Conservation (phyloP, 2,888 invertebrate species). For the Pseudococcus viburni region DNA sequence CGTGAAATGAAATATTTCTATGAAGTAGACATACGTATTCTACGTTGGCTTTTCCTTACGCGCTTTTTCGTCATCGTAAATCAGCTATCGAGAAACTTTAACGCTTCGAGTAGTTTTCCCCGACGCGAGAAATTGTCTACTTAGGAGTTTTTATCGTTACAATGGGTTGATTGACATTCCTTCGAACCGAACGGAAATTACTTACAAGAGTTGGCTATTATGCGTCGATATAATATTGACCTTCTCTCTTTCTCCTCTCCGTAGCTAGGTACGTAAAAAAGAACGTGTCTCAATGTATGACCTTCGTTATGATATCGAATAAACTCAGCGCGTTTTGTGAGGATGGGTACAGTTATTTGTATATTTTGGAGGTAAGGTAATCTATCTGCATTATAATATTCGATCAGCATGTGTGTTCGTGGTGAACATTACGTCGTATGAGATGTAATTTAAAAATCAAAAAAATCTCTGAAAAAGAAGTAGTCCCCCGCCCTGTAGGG, state of each 20-base stretch:
- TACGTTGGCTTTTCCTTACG: background rate
- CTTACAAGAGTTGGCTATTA: constrained; percentile 29
- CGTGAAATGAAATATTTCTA: constrained; percentile 20
- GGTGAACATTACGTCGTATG: background rate
- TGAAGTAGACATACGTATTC: background rate
- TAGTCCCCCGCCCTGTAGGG: too few relatives aligned
- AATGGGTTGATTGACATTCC: constrained; percentile 28
- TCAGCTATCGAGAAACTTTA: constrained; percentile 31
- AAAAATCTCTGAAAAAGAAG: too few relatives aligned
- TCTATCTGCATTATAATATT: background rate
- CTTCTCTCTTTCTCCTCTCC: background rate
- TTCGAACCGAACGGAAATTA: constrained; percentile 36
- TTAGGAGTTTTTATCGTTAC: constrained; percentile 31
- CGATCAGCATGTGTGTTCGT: background rate
- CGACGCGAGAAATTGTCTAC: constrained; percentile 49
- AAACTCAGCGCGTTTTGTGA: background rate
- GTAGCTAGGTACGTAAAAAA: background rate
- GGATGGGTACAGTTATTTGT: background rate
- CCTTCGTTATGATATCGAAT: constrained; percentile 29
- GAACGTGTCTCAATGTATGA: background rate
- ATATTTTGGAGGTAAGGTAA: background rate
- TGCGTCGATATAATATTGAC: constrained; percentile 20
- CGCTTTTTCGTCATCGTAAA: constrained; percentile 4
- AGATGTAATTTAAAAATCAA: background rate
- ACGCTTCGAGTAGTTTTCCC: background rate